Evolutionary conservation across 2,888 invertebrate species (phyloP), one percentile per base, ranked within the genome.

Genomic region (Callyntrura sp.): DNA sequence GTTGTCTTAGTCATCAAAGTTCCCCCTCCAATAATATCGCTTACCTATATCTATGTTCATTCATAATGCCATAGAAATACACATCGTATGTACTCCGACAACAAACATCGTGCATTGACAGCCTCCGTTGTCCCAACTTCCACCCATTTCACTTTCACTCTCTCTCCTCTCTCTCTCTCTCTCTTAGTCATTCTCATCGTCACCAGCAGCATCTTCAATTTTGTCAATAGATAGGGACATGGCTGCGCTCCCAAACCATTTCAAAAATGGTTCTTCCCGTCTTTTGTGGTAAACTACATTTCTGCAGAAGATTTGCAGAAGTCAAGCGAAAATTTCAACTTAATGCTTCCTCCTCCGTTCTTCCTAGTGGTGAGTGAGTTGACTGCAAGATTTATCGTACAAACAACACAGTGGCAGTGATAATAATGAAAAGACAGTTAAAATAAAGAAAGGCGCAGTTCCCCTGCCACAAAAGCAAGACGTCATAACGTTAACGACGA

Each of bases 81-180:
- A 51, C 11, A 51, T 51, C 3, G 11, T 35, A 6, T 35, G 35
- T 35, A 35, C 35, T n/a, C n/a, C 2, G 6, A 35, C 35, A 35
- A 35, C 35, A 35, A 35, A 35, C 35, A 35, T 35, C 35, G 35
- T 35, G 6, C 35, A 35, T 35, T 35, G 35, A 35, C 35, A 4
- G 6, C 35, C 6, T 35, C 35, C 6, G 23, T 62, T 11, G 60
- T 28, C 12, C 1, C 43, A 1, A 60, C 68, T 43, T 68, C 17
- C 43, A 68, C 73, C 73, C 73, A 76, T 25, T 25, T 55, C 76
- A 55, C 76, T 76, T 76, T 76, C 76, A 51, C 51, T 25, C 76
- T 51, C 0, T 43, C 20, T 48, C 28, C 14, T 76, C 76, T n/a
- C 76, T 76, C 51, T 76, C 76, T 23, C 51, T 25, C 76, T 51